Base-by-base conservation (phyloP, 2,888 invertebrate species). In the Scaptomyza caliginosa region DNA sequence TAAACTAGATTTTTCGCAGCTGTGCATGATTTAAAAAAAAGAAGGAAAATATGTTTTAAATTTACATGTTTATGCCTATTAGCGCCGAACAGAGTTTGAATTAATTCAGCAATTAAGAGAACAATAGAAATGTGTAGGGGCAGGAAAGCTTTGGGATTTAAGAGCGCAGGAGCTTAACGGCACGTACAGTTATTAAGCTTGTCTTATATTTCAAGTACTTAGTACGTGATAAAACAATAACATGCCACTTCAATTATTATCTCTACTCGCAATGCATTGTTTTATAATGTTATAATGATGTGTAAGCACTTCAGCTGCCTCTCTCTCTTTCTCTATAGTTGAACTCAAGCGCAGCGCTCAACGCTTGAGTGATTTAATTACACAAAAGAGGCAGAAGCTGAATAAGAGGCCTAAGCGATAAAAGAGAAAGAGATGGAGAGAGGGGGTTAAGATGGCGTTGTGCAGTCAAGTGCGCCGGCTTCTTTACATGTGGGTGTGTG, bases 301-400 rank as follows among this genome's bases (percentile, higher is more conserved):
- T 80, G 84, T 51, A 74, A 74, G 74, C 73, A 69, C 74, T 77
- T 79, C 50, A 74, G 45, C 38, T 30, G 51, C 23, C 42, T 36
- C 10, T 21, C 36, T 38, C 3, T 32, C 43, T 42, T 42, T 38
- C 54, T 55, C 24, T 39, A 32, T 43, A 66, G 63, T 56, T 50
- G 48, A 59, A 57, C 55, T 60, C 46, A 64, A 70, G 67, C 57
- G 58, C 62, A 30, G 16, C 56, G 49, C 67, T 79, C 81, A 81
- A 77, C 74, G 83, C 74, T 86, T 57, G 83, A 84, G 83, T 86
- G 83, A 84, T 84, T 84, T 84, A 86, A 84, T 84, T 84, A 86
- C 83, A 73, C 64, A 60, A 70, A 73, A 62, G 64, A 45, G 42
- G 34, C 48, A 32, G 43, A 38, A 54, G 52, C 55, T 32, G 55